These are phyloP conservation scores for Pachyramphus minor DNA, from an alignment of 2,113 vertebrate species.

Conservation along the genomic window DNA sequence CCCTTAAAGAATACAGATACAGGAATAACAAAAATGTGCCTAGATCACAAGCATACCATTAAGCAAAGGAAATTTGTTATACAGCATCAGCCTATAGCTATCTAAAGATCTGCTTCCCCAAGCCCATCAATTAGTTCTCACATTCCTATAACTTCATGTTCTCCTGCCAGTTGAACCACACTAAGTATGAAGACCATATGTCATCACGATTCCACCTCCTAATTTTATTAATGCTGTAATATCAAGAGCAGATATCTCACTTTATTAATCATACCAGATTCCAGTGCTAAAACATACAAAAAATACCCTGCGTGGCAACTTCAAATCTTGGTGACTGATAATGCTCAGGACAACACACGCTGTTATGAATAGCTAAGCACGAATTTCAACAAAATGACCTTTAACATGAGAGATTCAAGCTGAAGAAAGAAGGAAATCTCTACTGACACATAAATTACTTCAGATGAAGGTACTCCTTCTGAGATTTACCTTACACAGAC, in stretches of 20 bases:
- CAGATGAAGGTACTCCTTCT: constrained; percentile 6
- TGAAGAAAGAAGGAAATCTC: constrained; percentile 1
- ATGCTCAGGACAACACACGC: background rate
- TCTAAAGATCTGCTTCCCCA: background rate
- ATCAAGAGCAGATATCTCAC: background rate
- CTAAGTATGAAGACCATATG: background rate
- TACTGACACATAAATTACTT: constrained; percentile 35
- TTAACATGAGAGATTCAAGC: background rate
- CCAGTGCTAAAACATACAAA: background rate
- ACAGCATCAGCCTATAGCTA: background rate
- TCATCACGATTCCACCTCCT: background rate
- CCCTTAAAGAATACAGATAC: background rate
- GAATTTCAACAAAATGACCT: constrained; percentile 41
- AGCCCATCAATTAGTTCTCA: background rate
- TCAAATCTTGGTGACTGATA: background rate
- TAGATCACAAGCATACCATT: background rate
- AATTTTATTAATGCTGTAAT: background rate
- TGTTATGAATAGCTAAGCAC: background rate
- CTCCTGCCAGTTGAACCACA: background rate
- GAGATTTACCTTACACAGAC: background rate
- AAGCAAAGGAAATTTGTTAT: background rate
- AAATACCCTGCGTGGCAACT: background rate
- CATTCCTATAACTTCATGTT: background rate
- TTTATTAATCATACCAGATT: background rate
- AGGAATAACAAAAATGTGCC: background rate